Base-by-base conservation (phyloP, 2,888 invertebrate species). In the Sphaeridia pumilis region DNA sequence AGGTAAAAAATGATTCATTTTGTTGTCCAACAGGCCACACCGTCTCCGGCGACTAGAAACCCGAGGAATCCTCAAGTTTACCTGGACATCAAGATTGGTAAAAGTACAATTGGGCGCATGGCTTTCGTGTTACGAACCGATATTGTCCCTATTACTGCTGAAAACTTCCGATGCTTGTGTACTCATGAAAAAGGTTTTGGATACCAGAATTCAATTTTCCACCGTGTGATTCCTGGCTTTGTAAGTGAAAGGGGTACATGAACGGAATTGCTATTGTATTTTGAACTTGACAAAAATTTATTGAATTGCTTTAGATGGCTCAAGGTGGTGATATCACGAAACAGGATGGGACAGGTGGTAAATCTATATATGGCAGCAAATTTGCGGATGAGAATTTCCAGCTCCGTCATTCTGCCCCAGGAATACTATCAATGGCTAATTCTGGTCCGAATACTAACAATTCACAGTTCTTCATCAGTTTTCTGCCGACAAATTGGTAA, bases 311-410 rank as follows among this genome's bases (percentile, higher is more conserved):
- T n/a, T n/a, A 87, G 90, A 94, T 93, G 93, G 90, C 90, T 68
- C 93, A 97, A 79, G 97, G 94, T 7, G 97, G 97, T 26, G 97
- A 98, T 71, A 95, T 98, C 68, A 97, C 95, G 0, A 92, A 94
- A 69, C 78, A 93, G 67, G 90, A 97, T 71, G 97, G 97, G 0
- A 94, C 94, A 0, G 95, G 97, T 1, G 97, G 97, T 17, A 88
- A 89, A 70, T 94, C 94, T 0, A 94, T 97, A 67, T 97, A 94
- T 70, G 95, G 94, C 0, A 77, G 83, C 52, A 95, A 94, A 72
- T 98, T 98, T 72, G 85, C 86, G 17, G 97, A 98, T 71, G 97
- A 98, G 70, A 98, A 97, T 72, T 97, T 97, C 68, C 82, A 79
- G 43, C 71, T 97, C 22, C 85, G 87, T 66, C 94, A 95, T 70